phyloP scores from a whole-genome alignment of 2,888 invertebrate genomes.

The Morpho achilles region DNA sequence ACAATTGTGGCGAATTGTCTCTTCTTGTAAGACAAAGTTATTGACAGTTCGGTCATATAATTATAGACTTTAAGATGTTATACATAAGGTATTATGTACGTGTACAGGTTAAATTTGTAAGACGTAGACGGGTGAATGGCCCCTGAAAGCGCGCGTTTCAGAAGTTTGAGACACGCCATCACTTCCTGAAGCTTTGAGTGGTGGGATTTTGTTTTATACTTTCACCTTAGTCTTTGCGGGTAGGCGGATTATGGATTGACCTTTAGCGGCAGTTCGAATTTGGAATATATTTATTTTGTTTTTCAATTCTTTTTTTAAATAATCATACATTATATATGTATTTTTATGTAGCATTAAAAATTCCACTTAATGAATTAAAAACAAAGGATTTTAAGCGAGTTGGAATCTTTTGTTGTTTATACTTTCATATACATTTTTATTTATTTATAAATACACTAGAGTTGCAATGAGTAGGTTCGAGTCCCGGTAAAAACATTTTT shows the following conservation, averaged over 20 bases:
- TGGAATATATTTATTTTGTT: not conserved
- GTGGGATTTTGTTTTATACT: slow-evolving; percentile 39
- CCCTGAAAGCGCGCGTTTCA: slow-evolving; percentile 63
- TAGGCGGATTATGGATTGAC: not conserved
- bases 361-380: not conserved
- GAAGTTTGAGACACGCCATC: slow-evolving; percentile 64
- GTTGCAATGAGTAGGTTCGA: too few species aligned
- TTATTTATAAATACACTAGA: too few species aligned
- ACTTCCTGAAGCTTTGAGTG: slow-evolving; percentile 54
- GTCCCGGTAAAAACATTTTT: too few species aligned
- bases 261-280: not conserved
- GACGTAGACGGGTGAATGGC: slow-evolving; percentile 56
- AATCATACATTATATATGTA: too few species aligned
- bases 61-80: slow-evolving; percentile 37
- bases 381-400: not conserved
- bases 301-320: too few species aligned
- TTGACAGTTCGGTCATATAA: slow-evolving; percentile 17
- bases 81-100: slow-evolving; percentile 30
- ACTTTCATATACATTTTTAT: too few species aligned
- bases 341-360: not conserved
- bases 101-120: slow-evolving; percentile 31
- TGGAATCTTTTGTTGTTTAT: too few species aligned
- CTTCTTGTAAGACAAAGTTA: slow-evolving; percentile 30
- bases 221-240: slow-evolving; percentile 5
- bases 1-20: slow-evolving; percentile 14